These are phyloP conservation scores for Zaprionus tsacasi DNA, from an alignment of 1,140 invertebrate species.

Conservation along the genomic window DNA sequence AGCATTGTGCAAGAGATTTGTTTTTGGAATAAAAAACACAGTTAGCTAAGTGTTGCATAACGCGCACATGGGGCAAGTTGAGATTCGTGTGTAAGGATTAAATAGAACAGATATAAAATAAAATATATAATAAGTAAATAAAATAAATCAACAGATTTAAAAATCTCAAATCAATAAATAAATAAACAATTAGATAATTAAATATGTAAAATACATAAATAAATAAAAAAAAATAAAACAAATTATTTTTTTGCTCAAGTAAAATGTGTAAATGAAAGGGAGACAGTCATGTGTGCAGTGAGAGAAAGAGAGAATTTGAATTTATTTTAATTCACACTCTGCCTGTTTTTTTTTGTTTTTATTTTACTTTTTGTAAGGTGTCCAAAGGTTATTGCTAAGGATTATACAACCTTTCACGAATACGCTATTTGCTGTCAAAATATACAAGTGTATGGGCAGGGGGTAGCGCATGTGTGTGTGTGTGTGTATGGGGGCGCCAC, in stretches of 20 bases:
- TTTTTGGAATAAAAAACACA: slow-evolving; percentile 1
- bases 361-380: not conserved
- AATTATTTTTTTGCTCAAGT: not conserved
- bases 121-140: no score
- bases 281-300: not conserved
- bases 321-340: not conserved
- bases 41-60: slow-evolving; percentile 38
- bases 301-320: not conserved
- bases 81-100: not conserved
- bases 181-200: no score
- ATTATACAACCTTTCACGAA: slow-evolving; percentile 28
- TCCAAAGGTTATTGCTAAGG: slow-evolving; percentile 9
- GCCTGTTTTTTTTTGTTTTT: not conserved
- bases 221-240: no score
- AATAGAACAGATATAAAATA: no score
- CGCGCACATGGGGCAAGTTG: not conserved
- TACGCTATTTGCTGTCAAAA: slow-evolving; percentile 34
- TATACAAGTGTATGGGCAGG: not conserved
- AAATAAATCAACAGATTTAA: no score
- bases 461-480: no score
- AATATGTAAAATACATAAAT: no score
- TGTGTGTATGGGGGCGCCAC: not conserved
- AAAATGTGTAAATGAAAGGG: not conserved
- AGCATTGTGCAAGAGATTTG: slow-evolving; percentile 64
- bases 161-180: no score